Conservation (phyloP, 2,888 invertebrate genomes). For the Ectobius pallidus region DNA sequence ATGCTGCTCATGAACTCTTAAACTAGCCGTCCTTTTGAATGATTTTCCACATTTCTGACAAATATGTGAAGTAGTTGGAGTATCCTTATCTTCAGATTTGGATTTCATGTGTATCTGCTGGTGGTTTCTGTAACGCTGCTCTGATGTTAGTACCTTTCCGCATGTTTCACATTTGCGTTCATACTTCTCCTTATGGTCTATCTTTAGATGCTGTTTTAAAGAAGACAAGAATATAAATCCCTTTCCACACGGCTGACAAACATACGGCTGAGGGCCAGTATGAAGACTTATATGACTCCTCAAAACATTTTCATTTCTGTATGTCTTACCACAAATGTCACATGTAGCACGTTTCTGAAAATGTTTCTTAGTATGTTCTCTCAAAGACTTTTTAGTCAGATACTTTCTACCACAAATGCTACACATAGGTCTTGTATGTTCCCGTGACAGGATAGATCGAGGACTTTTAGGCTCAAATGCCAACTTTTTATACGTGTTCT, state of each 20-base stretch:
- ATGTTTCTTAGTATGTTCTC: conserved; percentile 34
- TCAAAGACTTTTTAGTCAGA: conserved; percentile 29
- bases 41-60: conserved; percentile 31
- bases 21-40: conserved; percentile 24
- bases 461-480: not conserved
- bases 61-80: conserved; percentile 1
- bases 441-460: not conserved
- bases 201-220: conserved; percentile 32
- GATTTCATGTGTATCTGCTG: not conserved
- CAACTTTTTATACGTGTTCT: conserved; percentile 24
- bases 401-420: conserved; percentile 27
- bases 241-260: conserved; percentile 28
- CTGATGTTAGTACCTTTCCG: conserved; percentile 27
- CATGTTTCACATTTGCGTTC: conserved; percentile 27
- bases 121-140: conserved; percentile 25
- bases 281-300: conserved; percentile 33
- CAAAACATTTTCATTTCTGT: conserved; percentile 32
- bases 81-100: not conserved
- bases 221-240: conserved; percentile 31
- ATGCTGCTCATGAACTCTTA: conserved; percentile 31
- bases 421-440: conserved; percentile 7
- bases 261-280: conserved; percentile 29
- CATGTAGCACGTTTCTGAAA: conserved; percentile 30
- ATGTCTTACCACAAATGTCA: conserved; percentile 28
- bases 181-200: conserved; percentile 27